Base-by-base conservation (phyloP, 2,113 vertebrate genomes). In the Ondatra zibethicus region DNA sequence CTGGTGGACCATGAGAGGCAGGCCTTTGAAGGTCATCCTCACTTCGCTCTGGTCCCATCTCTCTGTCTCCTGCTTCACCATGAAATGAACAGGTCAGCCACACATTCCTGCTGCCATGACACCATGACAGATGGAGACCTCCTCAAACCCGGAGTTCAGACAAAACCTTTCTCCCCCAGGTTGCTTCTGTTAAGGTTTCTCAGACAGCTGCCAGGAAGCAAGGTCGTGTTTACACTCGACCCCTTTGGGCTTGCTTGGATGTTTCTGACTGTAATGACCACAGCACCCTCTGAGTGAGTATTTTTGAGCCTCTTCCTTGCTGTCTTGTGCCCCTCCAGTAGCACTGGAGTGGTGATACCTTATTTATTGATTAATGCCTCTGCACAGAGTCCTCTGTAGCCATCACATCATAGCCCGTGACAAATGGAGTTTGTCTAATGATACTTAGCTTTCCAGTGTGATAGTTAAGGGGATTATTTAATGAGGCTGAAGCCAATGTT, bases 381-480 rank as follows among this genome's bases (percentile, higher is more conserved):
- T 13, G 47, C 33, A 1, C 7, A 5, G 76, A 85, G 50, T 23
- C 75, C 66, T 78, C 93, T 19, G 47, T n/a, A 73, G 52, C 85
- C n/a, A 72, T 91, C n/a, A 87, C 94, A 81, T 96, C 81, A 72
- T 6, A 47, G 92, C n/a, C 16, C 1, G 21, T 80, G 94, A 96
- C 96, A 84, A 92, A 76, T 4, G 39, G 42, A 73, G 23, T 86
- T 91, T 92, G 92, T 93, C 91, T 92, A 76, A 96, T 85, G 97
- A 88, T 75, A 33, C 95, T 63, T 63, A 33, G 91, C 93, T 97
- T 96, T 96, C 93, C 94, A 95, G 85, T 29, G 45, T 81, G 93
- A 92, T 84, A 93, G 77, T 95, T 94, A 95, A 97, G 96, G 96
- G 94, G 91, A 92, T 95, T 94, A 95, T 97, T 96, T 97, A 96